Evolutionary conservation across 2,888 invertebrate species (phyloP), one percentile per base, ranked within the genome.

Genomic region (Neoscelio sp.): DNA sequence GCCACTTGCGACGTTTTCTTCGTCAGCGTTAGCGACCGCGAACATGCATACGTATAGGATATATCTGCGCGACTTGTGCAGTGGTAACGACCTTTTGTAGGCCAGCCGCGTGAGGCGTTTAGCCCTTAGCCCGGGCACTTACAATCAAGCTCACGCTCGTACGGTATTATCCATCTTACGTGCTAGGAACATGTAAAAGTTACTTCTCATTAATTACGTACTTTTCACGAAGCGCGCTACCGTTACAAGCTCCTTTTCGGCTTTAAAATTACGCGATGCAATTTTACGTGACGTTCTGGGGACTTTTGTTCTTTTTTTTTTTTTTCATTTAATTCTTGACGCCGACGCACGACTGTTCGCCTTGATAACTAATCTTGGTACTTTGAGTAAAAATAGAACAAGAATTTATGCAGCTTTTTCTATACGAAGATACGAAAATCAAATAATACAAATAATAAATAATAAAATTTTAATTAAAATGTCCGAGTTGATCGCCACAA

Each of bases 51-150:
- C 62, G 44, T 46, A 64, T 77, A 62, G 50, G 33, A 48, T 54
- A 52, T 79, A 58, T 68, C 18, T 26, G 68, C 17, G 60, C 73
- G 75, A 65, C 70, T 75, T 68, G 33, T 79, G 48, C 79, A 81
- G 80, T 83, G 83, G 81, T 84, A 85, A 85, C 81, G 83, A 85
- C 84, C 84, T 85, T 83, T 86, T 82, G 80, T 83, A 84, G 84
- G 82, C 79, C 78, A 78, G 54, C 70, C 82, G 83, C 81, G 73
- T 48, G 80, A 76, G 78, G 78, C 82, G 77, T 80, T 84, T 83
- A 84, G 82, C 85, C 82, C 84, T 82, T 85, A 81, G 82, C 68
- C 73, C 78, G 65, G 70, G 68, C 58, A 71, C 50, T 70, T 71
- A 58, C 70, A 33, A 64, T 50, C 70, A 12, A 30, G 58, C 64